Conservation (phyloP, 2,797 vertebrate species). For the Acrossocheilus wenchowensis region DNA sequence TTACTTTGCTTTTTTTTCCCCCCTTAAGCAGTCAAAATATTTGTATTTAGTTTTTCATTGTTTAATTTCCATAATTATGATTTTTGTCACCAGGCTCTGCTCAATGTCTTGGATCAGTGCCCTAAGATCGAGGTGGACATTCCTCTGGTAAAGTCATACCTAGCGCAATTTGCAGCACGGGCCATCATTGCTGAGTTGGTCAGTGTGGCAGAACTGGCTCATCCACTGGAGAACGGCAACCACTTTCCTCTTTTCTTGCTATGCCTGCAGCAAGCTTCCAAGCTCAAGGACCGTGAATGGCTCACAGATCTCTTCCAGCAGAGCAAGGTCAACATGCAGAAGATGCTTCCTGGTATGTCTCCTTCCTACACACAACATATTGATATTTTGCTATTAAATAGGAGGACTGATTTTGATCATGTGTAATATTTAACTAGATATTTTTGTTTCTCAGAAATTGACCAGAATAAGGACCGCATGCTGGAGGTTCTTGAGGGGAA, state of each 20-base stretch:
- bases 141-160: conserved; percentile 96
- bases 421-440: accelerated
- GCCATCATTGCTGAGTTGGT: conserved; percentile 94
- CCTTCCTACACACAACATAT: background rate
- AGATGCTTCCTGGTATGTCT: conserved; percentile 95
- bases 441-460: conserved; percentile 83
- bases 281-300: conserved; percentile 95
- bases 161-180: conserved; percentile 96
- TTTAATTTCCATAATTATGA: background rate
- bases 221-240: conserved; percentile 96
- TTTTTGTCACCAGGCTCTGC: conserved; percentile 83
- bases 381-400: background rate
- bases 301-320: conserved; percentile 95
- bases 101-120: conserved; percentile 95
- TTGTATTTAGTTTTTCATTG: background rate
- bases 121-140: conserved; percentile 95
- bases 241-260: conserved; percentile 98
- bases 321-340: conserved; percentile 99
- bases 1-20: too few relatives aligned
- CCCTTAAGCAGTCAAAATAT: background rate
- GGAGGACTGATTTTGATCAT: background rate
- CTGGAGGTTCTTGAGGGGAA: conserved; percentile 98
- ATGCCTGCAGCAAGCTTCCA: conserved; percentile 96
- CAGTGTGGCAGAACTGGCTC: conserved; percentile 94
- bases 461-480: conserved; percentile 99